Evolutionary conservation across 2,113 vertebrate species (phyloP), one percentile per base, ranked within the genome.

Genomic region (Arizona elegans): DNA sequence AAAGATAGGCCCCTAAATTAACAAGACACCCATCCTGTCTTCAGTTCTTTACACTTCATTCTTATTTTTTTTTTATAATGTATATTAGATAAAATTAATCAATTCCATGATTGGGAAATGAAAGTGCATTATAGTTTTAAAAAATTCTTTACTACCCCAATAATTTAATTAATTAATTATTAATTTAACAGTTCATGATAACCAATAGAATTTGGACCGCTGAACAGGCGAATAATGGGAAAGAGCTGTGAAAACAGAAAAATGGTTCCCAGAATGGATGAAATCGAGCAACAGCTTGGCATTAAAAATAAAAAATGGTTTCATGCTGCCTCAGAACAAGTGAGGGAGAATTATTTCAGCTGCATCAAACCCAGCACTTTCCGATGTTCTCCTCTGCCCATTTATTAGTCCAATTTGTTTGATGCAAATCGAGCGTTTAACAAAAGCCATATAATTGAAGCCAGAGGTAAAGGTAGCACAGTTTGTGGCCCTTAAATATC

Each of bases 281-380:
- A 43, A 58, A 89, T 24, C 0, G 87, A 88, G 26, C 26, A 88
- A n/a, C 52, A 53, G 52, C 87, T 53, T 54, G 24, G 86, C 70
- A 81, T 70, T 7, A 33, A 87, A 53, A 47, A 23, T 24, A 23
- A 21, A 54, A 87, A 53, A 29, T 8, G 52, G 26, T 3, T 54
- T 29, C 11, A 53, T 53, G 47, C 24, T 26, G 24, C 52, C 12
- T 87, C 29, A 54, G 29, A 54, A 54, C 26, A 53, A 54, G 54
- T 26, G 56, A 43, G 56, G 23, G 29, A 55, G n/a, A 33, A 43
- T 90, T 62, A 47, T 43, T 90, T 47, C n/a, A 23, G 62, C 47
- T 54, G 47, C 94, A 54, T 47, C 90, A 89, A 93, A 21, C 21
- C 56, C 89, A 94, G 90, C 87, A n/a, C 58, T 65, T 65, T 62